A percentile compares a stretch with the other conserved stretches of the same genome.
Conservation (phyloP, 2,888 invertebrate genomes). For the Leucoptera coffeella region DNA sequence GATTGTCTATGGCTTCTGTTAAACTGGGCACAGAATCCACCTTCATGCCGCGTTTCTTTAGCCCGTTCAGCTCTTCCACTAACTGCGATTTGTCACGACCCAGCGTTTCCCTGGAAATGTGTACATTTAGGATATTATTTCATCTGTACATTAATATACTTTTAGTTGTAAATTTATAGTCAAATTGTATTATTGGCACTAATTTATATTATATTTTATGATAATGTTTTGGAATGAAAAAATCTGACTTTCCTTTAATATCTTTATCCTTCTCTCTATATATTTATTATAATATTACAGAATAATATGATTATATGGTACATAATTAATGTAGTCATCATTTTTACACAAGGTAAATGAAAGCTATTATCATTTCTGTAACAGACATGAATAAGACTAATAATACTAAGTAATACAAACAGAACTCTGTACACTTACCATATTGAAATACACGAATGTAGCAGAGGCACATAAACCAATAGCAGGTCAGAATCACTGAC, state of each 20-base stretch:
- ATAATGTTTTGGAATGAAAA: too few species aligned
- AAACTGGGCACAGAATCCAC: conserved; percentile 55
- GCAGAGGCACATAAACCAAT: conserved; percentile 60
- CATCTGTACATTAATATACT: too few species aligned
- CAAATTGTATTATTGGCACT: too few species aligned
- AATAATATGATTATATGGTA: too few species aligned
- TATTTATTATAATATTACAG: too few species aligned
- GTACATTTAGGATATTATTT: too few species aligned
- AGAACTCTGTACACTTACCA: conserved; percentile 52
- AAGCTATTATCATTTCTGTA: conserved; percentile 1
- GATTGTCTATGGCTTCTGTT: conserved; percentile 57
- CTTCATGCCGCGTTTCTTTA: conserved; percentile 61
- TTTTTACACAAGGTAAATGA: too few species aligned
- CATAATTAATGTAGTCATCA: too few species aligned
- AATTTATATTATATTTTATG: too few species aligned
- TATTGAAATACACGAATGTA: conserved; percentile 61
- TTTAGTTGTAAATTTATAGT: too few species aligned
- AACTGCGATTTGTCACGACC: conserved; percentile 58
- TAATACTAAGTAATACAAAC: background rate
- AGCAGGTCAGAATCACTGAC: conserved; percentile 66
- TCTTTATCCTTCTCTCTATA: too few species aligned
- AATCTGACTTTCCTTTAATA: too few species aligned
- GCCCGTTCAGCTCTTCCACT: conserved; percentile 53
- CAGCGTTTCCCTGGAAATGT: conserved; percentile 51
- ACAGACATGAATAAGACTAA: background rate